Conservation (phyloP, 2,888 invertebrate species). For the Drosophila demipolita region DNA sequence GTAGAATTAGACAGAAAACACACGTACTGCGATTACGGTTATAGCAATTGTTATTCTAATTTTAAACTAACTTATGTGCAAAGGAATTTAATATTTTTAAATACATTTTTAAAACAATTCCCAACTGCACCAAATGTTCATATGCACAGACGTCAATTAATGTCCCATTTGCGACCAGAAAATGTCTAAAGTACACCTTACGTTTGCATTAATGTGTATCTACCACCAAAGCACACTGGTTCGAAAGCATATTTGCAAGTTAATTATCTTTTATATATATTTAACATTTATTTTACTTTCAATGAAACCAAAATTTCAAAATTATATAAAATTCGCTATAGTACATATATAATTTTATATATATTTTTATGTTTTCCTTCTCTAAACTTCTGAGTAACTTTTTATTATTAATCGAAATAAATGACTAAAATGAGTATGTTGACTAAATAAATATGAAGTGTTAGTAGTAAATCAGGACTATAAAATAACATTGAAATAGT, state of each 20-base stretch:
- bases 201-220: not conserved
- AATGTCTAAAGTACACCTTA: conserved; percentile 25
- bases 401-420: not conserved
- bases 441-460: not conserved
- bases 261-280: not conserved
- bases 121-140: conserved; percentile 8
- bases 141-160: conserved; percentile 3
- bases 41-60: conserved; percentile 3
- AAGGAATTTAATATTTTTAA: conserved; percentile 27
- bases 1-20: conserved; percentile 31
- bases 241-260: not conserved
- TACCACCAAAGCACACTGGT: conserved; percentile 31
- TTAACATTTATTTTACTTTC: not conserved
- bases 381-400: not conserved
- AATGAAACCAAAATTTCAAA: not conserved
- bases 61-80: conserved; percentile 25
- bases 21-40: conserved; percentile 7
- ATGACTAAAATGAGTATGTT: not conserved
- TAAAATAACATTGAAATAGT: not conserved
- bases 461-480: not conserved
- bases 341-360: not conserved
- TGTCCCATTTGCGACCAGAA: conserved; percentile 19
- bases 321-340: not conserved
- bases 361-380: not conserved
- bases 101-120: not conserved